phyloP scores from a whole-genome alignment of 2,888 invertebrate genomes.

The Deilephila porcellus region DNA sequence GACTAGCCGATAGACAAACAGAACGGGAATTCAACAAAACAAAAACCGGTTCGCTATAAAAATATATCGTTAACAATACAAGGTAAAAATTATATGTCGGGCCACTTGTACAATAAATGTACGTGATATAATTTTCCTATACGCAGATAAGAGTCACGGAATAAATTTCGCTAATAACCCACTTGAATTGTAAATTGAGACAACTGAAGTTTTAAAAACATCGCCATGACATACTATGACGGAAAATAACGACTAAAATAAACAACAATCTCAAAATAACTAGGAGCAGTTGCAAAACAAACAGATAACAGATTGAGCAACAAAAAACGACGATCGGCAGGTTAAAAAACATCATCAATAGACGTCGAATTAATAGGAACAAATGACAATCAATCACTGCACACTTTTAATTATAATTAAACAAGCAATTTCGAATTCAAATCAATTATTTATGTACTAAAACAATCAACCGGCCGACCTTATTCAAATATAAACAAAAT shows the following conservation, averaged over 20 bases:
- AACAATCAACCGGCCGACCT: conserved; percentile 38
- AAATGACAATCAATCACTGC: background rate
- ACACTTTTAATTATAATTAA: background rate
- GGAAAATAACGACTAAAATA: conserved; percentile 19
- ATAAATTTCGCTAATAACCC: conserved; percentile 14
- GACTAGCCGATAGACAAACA: conserved; percentile 17
- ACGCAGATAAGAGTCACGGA: conserved; percentile 5
- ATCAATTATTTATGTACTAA: conserved; percentile 32
- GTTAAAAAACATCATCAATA: background rate
- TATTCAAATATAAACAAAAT: conserved; percentile 42
- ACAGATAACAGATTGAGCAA: background rate
- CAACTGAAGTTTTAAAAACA: background rate
- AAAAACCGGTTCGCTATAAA: conserved; percentile 7
- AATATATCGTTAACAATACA: conserved; percentile 1
- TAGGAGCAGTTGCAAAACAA: background rate
- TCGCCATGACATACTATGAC: background rate
- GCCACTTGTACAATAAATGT: conserved; percentile 6
- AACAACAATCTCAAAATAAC: background rate
- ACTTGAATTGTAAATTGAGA: conserved; percentile 1
- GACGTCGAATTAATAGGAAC: background rate
- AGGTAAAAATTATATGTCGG: conserved; percentile 18
- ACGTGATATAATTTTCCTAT: conserved; percentile 21
- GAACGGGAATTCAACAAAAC: conserved; percentile 9
- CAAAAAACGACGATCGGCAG: background rate
- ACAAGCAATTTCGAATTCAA: conserved; percentile 6